phyloP scores from a whole-genome alignment of 2,888 invertebrate genomes.

The Cantharis nigra region DNA sequence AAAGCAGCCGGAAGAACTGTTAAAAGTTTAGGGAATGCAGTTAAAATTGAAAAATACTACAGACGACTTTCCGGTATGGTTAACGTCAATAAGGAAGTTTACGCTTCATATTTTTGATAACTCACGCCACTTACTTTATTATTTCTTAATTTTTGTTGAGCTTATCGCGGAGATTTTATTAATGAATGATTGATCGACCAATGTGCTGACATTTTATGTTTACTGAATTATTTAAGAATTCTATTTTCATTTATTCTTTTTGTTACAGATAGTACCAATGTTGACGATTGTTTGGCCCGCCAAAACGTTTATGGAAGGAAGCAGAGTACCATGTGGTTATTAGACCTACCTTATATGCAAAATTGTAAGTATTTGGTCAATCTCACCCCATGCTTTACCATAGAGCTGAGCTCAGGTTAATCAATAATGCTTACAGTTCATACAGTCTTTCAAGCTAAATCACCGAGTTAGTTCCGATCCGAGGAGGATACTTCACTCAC shows the following conservation, averaged over 20 bases:
- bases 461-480: no score
- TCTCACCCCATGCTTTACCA: neutral
- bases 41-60: constrained; percentile 37
- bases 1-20: constrained; percentile 45
- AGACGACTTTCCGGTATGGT: constrained; percentile 26
- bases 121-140: neutral
- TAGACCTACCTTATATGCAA: constrained; percentile 70
- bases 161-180: neutral
- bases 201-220: neutral
- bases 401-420: no score
- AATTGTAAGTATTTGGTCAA: constrained; percentile 58
- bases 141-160: neutral
- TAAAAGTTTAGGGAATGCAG: constrained; percentile 38
- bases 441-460: no score
- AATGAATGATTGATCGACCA: neutral
- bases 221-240: neutral
- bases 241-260: constrained; percentile 23
- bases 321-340: constrained; percentile 72
- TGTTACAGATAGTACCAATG: constrained; percentile 54
- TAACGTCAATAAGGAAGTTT: neutral
- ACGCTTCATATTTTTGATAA: neutral
- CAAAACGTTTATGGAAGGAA: constrained; percentile 58
- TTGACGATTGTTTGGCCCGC: constrained; percentile 54
- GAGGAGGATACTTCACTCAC: no score
- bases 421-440: no score